Base-by-base conservation (phyloP, 2,888 invertebrate genomes). In the Platycnemis pennipes region DNA sequence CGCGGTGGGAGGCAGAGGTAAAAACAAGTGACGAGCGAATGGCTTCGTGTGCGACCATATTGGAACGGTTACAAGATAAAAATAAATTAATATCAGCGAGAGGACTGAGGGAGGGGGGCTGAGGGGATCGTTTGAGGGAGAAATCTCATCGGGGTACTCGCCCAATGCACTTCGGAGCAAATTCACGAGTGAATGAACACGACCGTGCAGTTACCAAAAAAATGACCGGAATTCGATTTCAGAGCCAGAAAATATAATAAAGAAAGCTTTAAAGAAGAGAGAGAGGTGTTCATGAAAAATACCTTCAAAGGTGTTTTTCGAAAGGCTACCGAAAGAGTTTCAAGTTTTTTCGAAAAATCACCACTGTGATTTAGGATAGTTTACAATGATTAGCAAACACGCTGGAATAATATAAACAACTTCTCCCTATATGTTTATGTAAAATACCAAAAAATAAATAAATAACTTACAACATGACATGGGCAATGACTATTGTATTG, bases 81-180 rank as follows among this genome's bases (percentile, higher is more conserved):
- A 87, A 87, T 45, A 45, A 45, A 44, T 77, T 26, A 45, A 46
- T 45, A 87, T 87, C 45, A 87, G n/a, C 87, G n/a, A n/a, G 44
- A 87, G 11, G 4, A n/a, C n/a, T 13, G 22, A 13, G 77, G 19
- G 19, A 3, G 49, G 49, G 0, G 49, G 49, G 1, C 11, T 11
- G 49, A n/a, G 22, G 19, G 63, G n/a, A 63, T 63, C 63, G 63
- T 26, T 63, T 63, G 63, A 63, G 44, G 42, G 86, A 86, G 45
- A 45, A 87, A 87, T 87, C 45, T 46, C 44, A 87, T 46, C 46
- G n/a, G 46, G 8, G 46, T n/a, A 45, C 46, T 87, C 26, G 87
- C n/a, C 87, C 87, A 46, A 87, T 87, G n/a, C 87, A 45, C n/a
- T 46, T 45, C 87, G 87, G 87, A 87, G 45, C 22, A 44, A 87